Conservation (phyloP, 2,888 invertebrate species). For the Dilophus febrilis region DNA sequence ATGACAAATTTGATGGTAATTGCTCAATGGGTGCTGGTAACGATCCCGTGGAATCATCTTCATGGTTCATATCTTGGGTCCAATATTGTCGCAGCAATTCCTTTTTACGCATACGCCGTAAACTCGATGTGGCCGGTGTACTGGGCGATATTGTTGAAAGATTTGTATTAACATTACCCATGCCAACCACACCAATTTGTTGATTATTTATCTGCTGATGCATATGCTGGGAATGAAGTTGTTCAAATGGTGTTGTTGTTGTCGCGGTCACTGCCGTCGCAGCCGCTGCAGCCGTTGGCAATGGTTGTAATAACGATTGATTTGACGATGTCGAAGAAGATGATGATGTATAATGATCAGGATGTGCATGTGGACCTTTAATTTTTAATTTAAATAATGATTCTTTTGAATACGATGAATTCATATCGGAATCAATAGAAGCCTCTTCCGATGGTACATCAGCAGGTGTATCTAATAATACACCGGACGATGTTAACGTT, state of each 20-base stretch:
- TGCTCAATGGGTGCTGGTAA: conserved; percentile 23
- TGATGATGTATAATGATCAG: conserved; percentile 49
- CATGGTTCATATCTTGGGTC: conserved; percentile 73
- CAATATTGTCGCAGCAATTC: conserved; percentile 71
- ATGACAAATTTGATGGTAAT: conserved; percentile 16
- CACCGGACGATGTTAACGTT: conserved; percentile 17
- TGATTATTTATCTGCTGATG: no score
- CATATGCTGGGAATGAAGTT: no score
- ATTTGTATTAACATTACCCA: no score
- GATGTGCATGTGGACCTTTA: conserved; percentile 69
- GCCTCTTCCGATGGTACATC: conserved; percentile 30
- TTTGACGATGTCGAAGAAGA: conserved; percentile 34
- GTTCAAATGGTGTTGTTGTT: no score
- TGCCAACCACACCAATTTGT: no score
- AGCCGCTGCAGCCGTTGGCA: conserved; percentile 4
- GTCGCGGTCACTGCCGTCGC: no score
- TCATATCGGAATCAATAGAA: conserved; percentile 30
- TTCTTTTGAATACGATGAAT: conserved; percentile 45
- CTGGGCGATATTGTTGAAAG: conserved; percentile 30
- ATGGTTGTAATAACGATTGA: no score
- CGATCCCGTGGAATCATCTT: conserved; percentile 51
- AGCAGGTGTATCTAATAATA: conserved; percentile 14
- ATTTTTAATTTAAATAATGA: conserved; percentile 74
- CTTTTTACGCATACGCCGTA: conserved; percentile 78
- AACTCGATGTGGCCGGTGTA: conserved; percentile 45